A percentile compares a stretch with the other conserved stretches of the same genome.
These are phyloP conservation scores for Saguinus imperator DNA, from an alignment of 2,113 vertebrate species.

Conservation along the genomic window DNA sequence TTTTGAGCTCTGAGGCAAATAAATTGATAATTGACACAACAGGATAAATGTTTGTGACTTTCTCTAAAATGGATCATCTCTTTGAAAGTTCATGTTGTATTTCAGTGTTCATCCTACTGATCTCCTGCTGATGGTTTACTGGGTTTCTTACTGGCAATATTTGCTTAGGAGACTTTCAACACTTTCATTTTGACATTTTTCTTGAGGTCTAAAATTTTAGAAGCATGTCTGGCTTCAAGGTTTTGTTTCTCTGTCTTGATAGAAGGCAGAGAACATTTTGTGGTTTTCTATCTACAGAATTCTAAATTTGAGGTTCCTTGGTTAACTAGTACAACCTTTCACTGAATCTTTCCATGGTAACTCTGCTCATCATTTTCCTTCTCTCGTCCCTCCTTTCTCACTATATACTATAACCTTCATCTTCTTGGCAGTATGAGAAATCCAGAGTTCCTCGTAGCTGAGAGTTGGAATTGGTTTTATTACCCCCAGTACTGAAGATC, in stretches of 20 bases:
- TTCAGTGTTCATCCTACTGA: not conserved
- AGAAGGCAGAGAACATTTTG: not conserved
- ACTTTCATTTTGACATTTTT: not conserved
- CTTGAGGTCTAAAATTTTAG: not conserved
- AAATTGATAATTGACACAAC: not conserved
- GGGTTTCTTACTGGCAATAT: not conserved
- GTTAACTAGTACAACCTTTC: not conserved
- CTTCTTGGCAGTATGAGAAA: not conserved
- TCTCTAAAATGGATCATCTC: not conserved
- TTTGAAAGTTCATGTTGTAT: not conserved
- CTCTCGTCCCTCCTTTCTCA: not conserved
- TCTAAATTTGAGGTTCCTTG: not conserved
- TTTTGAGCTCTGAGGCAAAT: not conserved
- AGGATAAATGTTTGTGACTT: not conserved
- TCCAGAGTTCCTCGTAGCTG: not conserved
- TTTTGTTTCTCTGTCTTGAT: not conserved
- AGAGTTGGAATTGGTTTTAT: not conserved
- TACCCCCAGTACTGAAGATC: not conserved
- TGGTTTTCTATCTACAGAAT: not conserved
- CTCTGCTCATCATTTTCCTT: not conserved
- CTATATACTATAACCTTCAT: not conserved
- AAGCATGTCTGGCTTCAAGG: not conserved
- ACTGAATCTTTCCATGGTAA: not conserved
- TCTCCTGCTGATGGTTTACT: not conserved
- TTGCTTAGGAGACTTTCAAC: not conserved